Conservation (phyloP, 2,797 vertebrate species). For the Garrulus glandarius region DNA sequence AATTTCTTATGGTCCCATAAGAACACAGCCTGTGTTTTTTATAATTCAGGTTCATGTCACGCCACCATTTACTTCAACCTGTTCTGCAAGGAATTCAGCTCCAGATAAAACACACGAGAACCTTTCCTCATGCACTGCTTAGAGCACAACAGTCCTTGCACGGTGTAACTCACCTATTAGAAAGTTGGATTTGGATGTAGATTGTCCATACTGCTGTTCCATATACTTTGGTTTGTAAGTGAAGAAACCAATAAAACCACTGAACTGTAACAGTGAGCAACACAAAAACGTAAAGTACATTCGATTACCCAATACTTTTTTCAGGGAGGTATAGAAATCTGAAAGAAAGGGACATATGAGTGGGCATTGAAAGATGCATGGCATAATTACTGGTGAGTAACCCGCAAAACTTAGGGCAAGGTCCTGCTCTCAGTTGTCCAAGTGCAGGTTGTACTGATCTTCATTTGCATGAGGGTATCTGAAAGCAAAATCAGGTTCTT, state of each 20-base stretch:
- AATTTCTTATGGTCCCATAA: background rate
- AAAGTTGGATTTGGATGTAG: conserved; percentile 85
- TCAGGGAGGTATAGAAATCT: conserved; percentile 86
- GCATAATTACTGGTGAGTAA: background rate
- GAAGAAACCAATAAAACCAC: conserved; percentile 79
- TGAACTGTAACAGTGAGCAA: conserved; percentile 78
- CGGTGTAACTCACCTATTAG: conserved; percentile 74
- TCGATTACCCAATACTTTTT: conserved; percentile 79
- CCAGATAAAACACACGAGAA: background rate
- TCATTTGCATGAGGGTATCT: background rate
- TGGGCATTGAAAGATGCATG: background rate
- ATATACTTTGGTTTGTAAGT: conserved; percentile 89
- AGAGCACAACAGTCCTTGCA: background rate
- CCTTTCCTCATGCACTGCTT: background rate
- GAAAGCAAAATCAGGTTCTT: background rate
- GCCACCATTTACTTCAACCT: background rate
- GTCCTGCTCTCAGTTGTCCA: background rate
- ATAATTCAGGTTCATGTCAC: background rate
- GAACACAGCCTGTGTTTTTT: background rate
- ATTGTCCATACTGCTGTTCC: conserved; percentile 89
- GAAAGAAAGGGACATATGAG: conserved; percentile 26
- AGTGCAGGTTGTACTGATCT: background rate
- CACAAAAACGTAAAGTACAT: conserved; percentile 80
- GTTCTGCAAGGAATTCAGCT: background rate
- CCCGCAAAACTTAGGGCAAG: background rate